Conservation (phyloP, 1,140 invertebrate genomes). For the Acromyrmex echinatior region DNA sequence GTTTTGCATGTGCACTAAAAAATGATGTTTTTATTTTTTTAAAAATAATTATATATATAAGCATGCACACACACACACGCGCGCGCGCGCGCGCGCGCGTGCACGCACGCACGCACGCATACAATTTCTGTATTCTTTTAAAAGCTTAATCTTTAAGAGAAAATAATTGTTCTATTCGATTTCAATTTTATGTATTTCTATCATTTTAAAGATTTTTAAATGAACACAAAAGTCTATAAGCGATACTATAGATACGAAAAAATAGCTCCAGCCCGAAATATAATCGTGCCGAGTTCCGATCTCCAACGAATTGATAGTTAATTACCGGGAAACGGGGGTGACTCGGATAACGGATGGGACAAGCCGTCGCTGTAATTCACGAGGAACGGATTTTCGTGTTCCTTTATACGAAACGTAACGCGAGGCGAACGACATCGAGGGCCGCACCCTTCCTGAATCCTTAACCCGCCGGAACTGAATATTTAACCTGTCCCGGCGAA, state of each 20-base stretch:
- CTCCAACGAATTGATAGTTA: constrained; percentile 81
- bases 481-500: constrained; percentile 73
- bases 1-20: no score
- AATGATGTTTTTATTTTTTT: no score
- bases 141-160: no score
- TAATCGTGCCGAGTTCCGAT: constrained; percentile 74
- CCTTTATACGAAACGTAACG: constrained; percentile 76
- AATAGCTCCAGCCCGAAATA: constrained; percentile 60
- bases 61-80: no score
- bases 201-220: neutral
- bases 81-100: no score
- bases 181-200: neutral
- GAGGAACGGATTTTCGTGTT: constrained; percentile 80
- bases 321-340: constrained; percentile 80
- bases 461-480: constrained; percentile 77
- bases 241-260: neutral
- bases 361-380: constrained; percentile 79
- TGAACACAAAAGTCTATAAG: constrained; percentile 6
- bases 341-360: constrained; percentile 79
- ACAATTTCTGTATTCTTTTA: no score
- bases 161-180: neutral
- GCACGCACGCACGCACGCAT: no score
- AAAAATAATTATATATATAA: no score
- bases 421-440: constrained; percentile 66
- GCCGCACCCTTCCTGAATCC: constrained; percentile 73